Conservation (phyloP, 2,888 invertebrate genomes). For the Graphium colonna region DNA sequence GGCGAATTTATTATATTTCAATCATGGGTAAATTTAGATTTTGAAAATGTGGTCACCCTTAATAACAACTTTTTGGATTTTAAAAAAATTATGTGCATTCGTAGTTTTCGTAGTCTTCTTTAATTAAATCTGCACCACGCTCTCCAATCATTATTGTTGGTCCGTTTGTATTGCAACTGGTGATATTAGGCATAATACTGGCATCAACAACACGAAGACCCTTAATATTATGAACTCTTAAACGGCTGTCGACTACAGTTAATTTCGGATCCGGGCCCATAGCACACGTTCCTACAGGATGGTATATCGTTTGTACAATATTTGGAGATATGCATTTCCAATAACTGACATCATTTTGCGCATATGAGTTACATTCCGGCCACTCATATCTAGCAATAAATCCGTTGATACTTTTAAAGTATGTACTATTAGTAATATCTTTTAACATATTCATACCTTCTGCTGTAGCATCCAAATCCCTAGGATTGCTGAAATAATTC, state of each 20-base stretch:
- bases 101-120: conserved; percentile 52
- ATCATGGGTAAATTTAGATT: too few relatives aligned
- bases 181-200: conserved; percentile 87
- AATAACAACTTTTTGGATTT: too few relatives aligned
- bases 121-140: conserved; percentile 86
- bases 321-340: conserved; percentile 71
- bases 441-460: conserved; percentile 47
- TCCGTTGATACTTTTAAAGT: conserved; percentile 44
- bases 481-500: conserved; percentile 80
- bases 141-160: conserved; percentile 90
- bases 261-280: conserved; percentile 71
- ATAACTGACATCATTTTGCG: conserved; percentile 43
- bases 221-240: conserved; percentile 82
- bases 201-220: conserved; percentile 86
- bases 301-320: conserved; percentile 74
- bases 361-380: conserved; percentile 40
- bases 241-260: conserved; percentile 71
- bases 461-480: conserved; percentile 64
- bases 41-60: too few relatives aligned
- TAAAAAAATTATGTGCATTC: too few relatives aligned
- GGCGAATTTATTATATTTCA: too few relatives aligned
- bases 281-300: conserved; percentile 83
- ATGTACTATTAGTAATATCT: conserved; percentile 41
- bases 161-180: conserved; percentile 89
- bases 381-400: conserved; percentile 42